Evolutionary conservation across 2,797 vertebrate genomes (phyloP), one percentile per base, ranked within the genome.

Genomic region (Tadarida brasiliensis): DNA sequence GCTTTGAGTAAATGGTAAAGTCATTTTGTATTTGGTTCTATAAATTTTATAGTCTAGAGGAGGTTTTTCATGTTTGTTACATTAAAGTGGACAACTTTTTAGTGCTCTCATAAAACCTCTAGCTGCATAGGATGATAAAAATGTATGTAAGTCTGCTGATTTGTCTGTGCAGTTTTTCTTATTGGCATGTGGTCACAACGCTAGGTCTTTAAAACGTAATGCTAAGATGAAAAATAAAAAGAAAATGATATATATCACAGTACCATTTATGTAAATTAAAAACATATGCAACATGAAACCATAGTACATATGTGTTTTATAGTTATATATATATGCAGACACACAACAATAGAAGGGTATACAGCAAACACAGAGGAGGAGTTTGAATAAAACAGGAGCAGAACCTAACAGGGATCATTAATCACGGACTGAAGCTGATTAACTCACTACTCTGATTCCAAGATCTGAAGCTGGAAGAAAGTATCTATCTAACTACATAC

Each of bases 61-160:
- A 19, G 11, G 6, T 44, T 91, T 85, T 70, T 95, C 26, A 39
- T 33, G 30, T 67, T 67, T n/a, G 22, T 74, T 47, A 20, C 19
- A 54, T 54, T 91, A 88, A 84, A 94, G 47, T 51, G 44, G 51
- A 90, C 90, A 82, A 51, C 28, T 19, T 93, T 83, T 28, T 80
- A 44, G 83, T 14, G 33, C 57, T 73, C 3, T 17, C 33, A 70
- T 88, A 82, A 90, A 90, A 84, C 92, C 67, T 77, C 17, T 81
- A 93, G 76, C 30, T 91, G 51, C 7, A 22, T n/a, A n/a, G n/a
- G 30, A 77, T 33, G 30, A 74, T 28, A 82, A 71, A 93, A 90
- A 63, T 74, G 20, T 24, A 28, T 14, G 2, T 51, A 68, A 61
- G 33, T 71, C 80, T 90, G 20, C 49, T 88, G 22, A 78, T 54